Evolutionary conservation across 2,113 vertebrate genomes (phyloP).

Genomic region (Myiopsitta monachus): DNA sequence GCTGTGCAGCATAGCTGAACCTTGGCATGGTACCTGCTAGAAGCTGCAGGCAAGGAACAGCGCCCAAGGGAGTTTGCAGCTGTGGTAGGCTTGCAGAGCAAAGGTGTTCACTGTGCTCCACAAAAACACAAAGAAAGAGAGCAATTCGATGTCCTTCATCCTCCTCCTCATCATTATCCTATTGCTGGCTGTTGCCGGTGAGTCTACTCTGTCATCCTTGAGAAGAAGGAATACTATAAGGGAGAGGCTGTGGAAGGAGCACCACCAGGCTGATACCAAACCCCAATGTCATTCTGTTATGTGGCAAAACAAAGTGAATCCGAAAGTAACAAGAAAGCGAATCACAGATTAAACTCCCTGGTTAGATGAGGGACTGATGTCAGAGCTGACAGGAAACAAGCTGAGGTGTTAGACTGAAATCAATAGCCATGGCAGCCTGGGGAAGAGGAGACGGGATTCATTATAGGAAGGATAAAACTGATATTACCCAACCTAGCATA

Average conservation of each 20-base stretch:
- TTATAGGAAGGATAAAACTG: slow-evolving; percentile 52
- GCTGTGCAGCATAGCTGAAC: neutral
- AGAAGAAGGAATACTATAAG: neutral
- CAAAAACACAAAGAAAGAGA: neutral
- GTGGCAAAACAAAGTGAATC: neutral
- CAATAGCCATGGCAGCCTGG: neutral
- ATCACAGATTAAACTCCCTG: slow-evolving; percentile 42
- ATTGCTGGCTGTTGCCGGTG: neutral
- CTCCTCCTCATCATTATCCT: neutral
- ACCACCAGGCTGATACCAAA: neutral
- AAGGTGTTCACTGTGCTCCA: neutral
- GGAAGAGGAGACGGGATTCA: slow-evolving; percentile 56
- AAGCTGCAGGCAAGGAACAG: neutral
- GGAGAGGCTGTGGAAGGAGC: neutral
- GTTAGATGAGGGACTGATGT: slow-evolving; percentile 13
- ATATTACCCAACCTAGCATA: neutral
- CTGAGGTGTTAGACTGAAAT: slow-evolving; percentile 56
- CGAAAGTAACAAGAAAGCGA: slow-evolving; percentile 9
- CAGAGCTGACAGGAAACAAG: slow-evolving; percentile 57
- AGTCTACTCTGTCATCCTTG: neutral
- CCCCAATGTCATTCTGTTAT: fast-evolving
- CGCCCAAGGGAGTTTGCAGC: neutral
- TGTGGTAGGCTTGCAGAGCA: neutral
- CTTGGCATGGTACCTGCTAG: neutral
- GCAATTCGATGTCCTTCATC: neutral